Conservation (phyloP, 2,797 vertebrate genomes). For the Sebastes nivosus region DNA sequence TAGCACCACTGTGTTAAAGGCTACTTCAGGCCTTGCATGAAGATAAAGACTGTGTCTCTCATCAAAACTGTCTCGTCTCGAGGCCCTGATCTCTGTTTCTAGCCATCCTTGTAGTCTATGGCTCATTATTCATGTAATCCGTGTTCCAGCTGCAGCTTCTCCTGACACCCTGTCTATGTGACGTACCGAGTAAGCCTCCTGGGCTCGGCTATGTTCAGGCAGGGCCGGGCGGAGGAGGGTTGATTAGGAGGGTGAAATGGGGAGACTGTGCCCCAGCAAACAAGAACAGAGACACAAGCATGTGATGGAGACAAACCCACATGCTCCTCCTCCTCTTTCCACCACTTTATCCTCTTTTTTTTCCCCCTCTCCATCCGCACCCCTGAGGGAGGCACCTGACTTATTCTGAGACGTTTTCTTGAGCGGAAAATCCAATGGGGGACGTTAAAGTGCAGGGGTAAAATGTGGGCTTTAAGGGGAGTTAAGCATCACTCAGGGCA, state of each 20-base stretch:
- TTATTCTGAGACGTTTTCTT: conserved; percentile 62
- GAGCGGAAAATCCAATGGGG: conserved; percentile 71
- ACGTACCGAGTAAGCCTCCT: conserved; percentile 73
- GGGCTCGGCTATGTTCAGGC: conserved; percentile 47
- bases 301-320: conserved; percentile 58
- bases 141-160: conserved; percentile 76
- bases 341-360: conserved; percentile 11
- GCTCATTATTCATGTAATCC: conserved; percentile 83
- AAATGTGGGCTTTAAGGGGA: conserved; percentile 71
- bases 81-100: conserved; percentile 65
- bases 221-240: conserved; percentile 36
- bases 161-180: conserved; percentile 77
- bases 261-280: conserved; percentile 65
- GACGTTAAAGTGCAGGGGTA: conserved; percentile 67
- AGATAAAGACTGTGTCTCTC: conserved; percentile 41
- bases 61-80: conserved; percentile 50
- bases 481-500: conserved; percentile 66
- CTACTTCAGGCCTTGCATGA: conserved; percentile 1
- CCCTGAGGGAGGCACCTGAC: conserved; percentile 72
- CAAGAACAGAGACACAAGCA: conserved; percentile 51
- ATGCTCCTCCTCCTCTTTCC: conserved; percentile 22
- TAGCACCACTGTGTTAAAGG: conserved; percentile 10
- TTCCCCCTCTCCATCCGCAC: conserved; percentile 35
- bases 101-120: conserved; percentile 71
- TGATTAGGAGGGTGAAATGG: conserved; percentile 51